These are phyloP conservation scores for Bombus cullumanus DNA, from an alignment of 1,140 invertebrate species.

Conservation along the genomic window DNA sequence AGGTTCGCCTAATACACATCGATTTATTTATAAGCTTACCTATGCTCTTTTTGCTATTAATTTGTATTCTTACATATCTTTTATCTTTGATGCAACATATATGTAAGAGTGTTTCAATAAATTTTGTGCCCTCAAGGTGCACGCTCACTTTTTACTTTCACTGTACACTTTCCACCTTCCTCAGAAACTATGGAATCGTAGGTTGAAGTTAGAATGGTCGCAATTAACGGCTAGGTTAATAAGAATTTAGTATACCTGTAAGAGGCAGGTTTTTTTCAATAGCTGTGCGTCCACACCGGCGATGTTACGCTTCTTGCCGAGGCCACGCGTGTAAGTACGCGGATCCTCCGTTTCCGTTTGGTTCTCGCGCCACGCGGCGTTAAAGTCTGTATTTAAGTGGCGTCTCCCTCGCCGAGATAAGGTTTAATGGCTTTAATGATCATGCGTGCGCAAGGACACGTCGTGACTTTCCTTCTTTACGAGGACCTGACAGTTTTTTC, in stretches of 20 bases:
- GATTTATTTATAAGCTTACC: too few relatives aligned
- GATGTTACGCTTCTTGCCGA: slow-evolving; percentile 24
- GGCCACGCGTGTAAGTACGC: neutral
- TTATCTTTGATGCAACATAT: too few relatives aligned
- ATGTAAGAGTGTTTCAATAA: too few relatives aligned
- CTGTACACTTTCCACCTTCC: neutral
- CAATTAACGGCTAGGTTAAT: slow-evolving; percentile 34
- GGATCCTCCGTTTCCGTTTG: slow-evolving; percentile 22
- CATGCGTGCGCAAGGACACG: slow-evolving; percentile 51
- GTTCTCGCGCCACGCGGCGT: slow-evolving; percentile 43
- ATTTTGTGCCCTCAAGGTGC: too few relatives aligned
- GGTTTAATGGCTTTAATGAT: slow-evolving; percentile 56
- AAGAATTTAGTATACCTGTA: slow-evolving; percentile 13
- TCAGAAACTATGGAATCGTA: too few relatives aligned
- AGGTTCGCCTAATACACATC: too few relatives aligned
- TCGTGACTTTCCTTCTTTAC: slow-evolving; percentile 57
- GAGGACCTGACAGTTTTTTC: slow-evolving; percentile 10
- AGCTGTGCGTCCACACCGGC: neutral
- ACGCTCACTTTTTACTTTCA: too few relatives aligned
- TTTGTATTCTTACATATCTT: too few relatives aligned
- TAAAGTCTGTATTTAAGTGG: slow-evolving; percentile 57
- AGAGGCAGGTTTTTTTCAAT: neutral
- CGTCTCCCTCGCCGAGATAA: slow-evolving; percentile 53
- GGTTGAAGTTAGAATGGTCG: neutral
- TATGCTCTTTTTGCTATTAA: too few relatives aligned